phyloP scores from a whole-genome alignment of 2,113 vertebrate genomes.

The Antechinus stuartii region DNA sequence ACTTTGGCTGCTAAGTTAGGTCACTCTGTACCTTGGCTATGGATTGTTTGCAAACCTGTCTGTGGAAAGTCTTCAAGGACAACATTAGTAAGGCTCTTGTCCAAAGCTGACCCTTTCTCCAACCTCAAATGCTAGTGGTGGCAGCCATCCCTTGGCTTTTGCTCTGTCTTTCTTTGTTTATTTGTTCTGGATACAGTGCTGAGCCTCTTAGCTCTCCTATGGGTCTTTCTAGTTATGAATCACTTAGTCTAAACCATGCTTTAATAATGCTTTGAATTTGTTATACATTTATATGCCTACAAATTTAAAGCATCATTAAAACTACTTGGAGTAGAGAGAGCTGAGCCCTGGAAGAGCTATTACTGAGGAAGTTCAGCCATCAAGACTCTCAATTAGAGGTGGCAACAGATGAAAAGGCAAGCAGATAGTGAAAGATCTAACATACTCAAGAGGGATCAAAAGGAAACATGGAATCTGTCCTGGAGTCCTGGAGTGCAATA shows the following conservation, averaged over 20 bases:
- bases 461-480: neutral
- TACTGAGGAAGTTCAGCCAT: conserved; percentile 18
- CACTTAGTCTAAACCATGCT: conserved; percentile 35
- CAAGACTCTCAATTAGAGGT: conserved; percentile 40
- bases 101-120: neutral
- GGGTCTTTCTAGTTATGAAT: conserved; percentile 35
- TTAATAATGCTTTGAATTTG: conserved; percentile 38
- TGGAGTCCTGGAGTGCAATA: conserved; percentile 39
- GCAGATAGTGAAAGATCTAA: conserved; percentile 14
- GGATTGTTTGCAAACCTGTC: conserved; percentile 45
- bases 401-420: conserved; percentile 3
- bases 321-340: conserved; percentile 42
- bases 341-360: conserved; percentile 35
- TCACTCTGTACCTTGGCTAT: conserved; percentile 33
- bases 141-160: conserved; percentile 7
- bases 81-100: conserved; percentile 4
- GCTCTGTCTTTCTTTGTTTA: neutral
- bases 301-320: conserved; percentile 48
- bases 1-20: conserved; percentile 27
- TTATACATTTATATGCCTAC: conserved; percentile 21
- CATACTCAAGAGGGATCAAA: neutral
- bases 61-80: neutral
- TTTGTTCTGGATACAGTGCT: neutral
- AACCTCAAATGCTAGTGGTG: conserved; percentile 18
- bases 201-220: conserved; percentile 33